Evolutionary conservation across 2,113 vertebrate species (phyloP).

Genomic region (Acrocephalus arundinaceus): DNA sequence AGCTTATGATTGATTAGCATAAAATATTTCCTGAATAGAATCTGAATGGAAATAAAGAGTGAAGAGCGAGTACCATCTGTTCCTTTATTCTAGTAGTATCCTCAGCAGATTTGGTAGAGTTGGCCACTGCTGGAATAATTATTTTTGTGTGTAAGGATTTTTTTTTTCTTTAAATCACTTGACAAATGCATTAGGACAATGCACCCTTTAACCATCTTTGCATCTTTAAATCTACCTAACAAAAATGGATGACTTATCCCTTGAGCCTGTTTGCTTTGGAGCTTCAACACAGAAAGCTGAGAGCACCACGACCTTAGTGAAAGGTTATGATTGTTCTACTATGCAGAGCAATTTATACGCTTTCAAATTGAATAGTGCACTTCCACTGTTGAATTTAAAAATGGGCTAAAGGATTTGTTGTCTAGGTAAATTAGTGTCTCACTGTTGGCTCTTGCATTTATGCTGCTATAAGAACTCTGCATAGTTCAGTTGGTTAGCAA

Average conservation of each 20-base stretch:
- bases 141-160: neutral
- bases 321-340: neutral
- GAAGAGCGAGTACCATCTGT: neutral
- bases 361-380: neutral
- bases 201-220: neutral
- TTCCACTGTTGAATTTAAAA: neutral
- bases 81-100: neutral
- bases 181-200: neutral
- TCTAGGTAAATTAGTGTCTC: neutral
- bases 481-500: neutral
- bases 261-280: neutral
- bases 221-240: neutral
- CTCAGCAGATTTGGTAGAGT: neutral
- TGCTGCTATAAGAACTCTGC: neutral
- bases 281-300: neutral
- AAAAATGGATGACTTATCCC: neutral
- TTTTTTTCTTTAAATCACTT: neutral
- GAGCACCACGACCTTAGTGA: neutral
- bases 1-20: neutral
- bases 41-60: neutral
- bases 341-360: neutral
- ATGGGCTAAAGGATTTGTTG: neutral
- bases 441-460: neutral
- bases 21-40: neutral
- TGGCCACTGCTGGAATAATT: neutral